Percentiles rank a stretch among this genome's conserved stretches.
phyloP scores from a whole-genome alignment of 2,888 invertebrate genomes.

The Criorhina ranunculi region DNA sequence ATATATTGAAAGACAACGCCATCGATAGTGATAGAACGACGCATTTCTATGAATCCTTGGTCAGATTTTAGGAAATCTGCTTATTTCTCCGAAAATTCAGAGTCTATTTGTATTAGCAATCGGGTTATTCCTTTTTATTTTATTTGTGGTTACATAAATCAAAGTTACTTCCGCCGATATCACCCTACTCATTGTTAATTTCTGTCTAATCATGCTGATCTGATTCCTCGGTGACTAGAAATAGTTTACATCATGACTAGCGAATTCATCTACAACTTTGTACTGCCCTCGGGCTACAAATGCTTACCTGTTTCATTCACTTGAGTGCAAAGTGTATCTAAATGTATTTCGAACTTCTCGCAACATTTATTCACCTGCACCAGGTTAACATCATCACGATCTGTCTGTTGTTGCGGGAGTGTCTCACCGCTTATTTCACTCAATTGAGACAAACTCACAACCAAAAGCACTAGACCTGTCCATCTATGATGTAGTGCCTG shows the following conservation, averaged over 20 bases:
- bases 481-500: slow-evolving; percentile 64
- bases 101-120: too few species aligned
- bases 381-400: slow-evolving; percentile 78
- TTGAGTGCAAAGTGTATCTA: slow-evolving; percentile 88
- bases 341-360: slow-evolving; percentile 88
- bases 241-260: too few species aligned
- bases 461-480: slow-evolving; percentile 52
- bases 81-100: too few species aligned
- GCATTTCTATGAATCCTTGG: too few species aligned
- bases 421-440: slow-evolving; percentile 69
- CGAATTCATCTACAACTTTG: slow-evolving; percentile 1
- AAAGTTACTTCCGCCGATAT: background rate
- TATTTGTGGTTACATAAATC: background rate
- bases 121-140: background rate
- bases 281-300: slow-evolving; percentile 65
- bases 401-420: slow-evolving; percentile 58
- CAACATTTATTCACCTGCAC: slow-evolving; percentile 92
- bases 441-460: slow-evolving; percentile 57
- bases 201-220: too few species aligned
- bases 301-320: slow-evolving; percentile 87
- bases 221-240: too few species aligned
- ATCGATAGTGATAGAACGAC: too few species aligned
- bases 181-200: background rate
- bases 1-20: too few species aligned
- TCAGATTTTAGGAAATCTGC: too few species aligned